Base-by-base conservation (phyloP, 2,113 vertebrate genomes). In the Vireo altiloquus region DNA sequence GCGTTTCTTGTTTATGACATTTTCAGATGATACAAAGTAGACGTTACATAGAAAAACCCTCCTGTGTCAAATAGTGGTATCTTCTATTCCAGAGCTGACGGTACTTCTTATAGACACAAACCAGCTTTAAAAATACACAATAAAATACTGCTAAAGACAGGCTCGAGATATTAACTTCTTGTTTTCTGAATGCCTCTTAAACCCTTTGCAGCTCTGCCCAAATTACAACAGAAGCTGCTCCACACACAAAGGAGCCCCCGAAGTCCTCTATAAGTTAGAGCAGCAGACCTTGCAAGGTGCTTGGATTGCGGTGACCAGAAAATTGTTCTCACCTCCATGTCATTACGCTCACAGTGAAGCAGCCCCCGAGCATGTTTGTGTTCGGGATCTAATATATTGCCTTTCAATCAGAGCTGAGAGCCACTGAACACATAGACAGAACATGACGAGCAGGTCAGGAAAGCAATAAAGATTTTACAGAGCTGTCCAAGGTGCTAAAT, bases 381-480 rank as follows among this genome's bases (percentile, higher is more conserved):
- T 99, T 99, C 97, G 98, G 98, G 98, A 98, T 98, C 98, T 99
- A 99, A 99, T 99, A 99, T 99, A 98, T 99, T 98, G 99, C 99
- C 99, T 99, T 99, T 99, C 99, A 99, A 99, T 99, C 99, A 99
- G 99, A 98, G 98, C 98, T 98, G 98, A 98, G 98, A 99, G 98
- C 98, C 97, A 98, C 98, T 98, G 98, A 98, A 98, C 98, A 98
- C 98, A 98, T 96, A 98, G 98, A 98, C 98, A 97, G 98, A 99
- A 99, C 99, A 99, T 99, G 99, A 99, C 98, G 99, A 98, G 98
- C 98, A 98, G 99, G 98, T 99, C 99, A 99, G 99, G 98, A 99
- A 99, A 99, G 99, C 99, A 99, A 99, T 99, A 99, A 99, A 99
- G 98, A 99, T 99, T 99, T 99, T 98, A 98, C 98, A 99, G 98